phyloP scores from a whole-genome alignment of 1,140 invertebrate species.

The Zelostemma sp. region DNA sequence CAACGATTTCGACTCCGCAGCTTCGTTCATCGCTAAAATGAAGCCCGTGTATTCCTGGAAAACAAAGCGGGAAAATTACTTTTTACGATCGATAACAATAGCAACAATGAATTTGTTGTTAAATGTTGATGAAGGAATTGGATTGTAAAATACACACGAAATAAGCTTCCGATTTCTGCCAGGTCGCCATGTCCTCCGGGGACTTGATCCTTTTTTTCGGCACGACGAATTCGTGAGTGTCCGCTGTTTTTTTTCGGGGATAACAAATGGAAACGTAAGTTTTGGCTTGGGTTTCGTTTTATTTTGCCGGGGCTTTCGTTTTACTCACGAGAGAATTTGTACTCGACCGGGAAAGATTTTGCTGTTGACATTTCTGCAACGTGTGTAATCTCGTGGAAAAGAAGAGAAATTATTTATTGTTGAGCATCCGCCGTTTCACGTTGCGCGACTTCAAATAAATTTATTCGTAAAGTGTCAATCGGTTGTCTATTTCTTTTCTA shows the following conservation, averaged over 20 bases:
- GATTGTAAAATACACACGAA: slow-evolving; percentile 74
- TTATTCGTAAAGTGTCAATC: too few species aligned
- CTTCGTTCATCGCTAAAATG: slow-evolving; percentile 86
- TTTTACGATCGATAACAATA: neutral
- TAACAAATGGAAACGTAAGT: neutral
- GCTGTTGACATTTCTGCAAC: slow-evolving; percentile 46
- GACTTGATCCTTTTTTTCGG: slow-evolving; percentile 80
- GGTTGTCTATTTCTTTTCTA: too few species aligned
- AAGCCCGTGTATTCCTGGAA: slow-evolving; percentile 88
- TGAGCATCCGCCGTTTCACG: too few species aligned
- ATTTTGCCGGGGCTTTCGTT: too few species aligned
- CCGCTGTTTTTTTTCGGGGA: slow-evolving; percentile 42
- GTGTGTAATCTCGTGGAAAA: too few species aligned
- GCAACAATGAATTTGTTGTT: too few species aligned
- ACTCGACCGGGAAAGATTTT: neutral
- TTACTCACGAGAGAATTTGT: slow-evolving; percentile 7
- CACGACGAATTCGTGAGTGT: slow-evolving; percentile 75
- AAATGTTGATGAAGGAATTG: too few species aligned
- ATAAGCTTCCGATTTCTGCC: slow-evolving; percentile 89
- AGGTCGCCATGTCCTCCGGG: slow-evolving; percentile 80
- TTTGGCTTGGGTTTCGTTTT: too few species aligned
- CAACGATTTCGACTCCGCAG: slow-evolving; percentile 83
- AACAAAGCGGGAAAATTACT: slow-evolving; percentile 34
- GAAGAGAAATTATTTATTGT: too few species aligned
- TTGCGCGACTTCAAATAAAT: too few species aligned